phyloP scores from a whole-genome alignment of 1,140 invertebrate genomes.

The Batillaria attramentaria region DNA sequence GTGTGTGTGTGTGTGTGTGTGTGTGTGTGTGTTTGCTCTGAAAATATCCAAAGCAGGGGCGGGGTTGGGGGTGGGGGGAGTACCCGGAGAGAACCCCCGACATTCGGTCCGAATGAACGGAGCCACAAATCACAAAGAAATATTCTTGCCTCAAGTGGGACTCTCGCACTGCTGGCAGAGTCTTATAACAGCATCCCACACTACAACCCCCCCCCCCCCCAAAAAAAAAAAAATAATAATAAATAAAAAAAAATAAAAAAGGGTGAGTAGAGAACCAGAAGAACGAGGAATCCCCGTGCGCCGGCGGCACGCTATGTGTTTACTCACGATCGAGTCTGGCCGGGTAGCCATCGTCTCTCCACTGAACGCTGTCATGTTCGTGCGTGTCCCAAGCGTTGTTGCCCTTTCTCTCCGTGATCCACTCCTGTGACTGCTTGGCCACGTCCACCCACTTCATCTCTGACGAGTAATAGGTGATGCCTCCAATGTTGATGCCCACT shows the following conservation, averaged over 20 bases:
- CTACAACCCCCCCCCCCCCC: background rate
- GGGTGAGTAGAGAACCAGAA: background rate
- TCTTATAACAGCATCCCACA: background rate
- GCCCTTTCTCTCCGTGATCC: slow-evolving; percentile 48
- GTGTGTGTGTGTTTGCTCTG: background rate
- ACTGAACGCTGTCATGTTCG: slow-evolving; percentile 49
- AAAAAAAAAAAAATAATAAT: background rate
- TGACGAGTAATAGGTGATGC: slow-evolving; percentile 52
- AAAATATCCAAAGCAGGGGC: background rate
- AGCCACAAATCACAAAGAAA: too few relatives aligned
- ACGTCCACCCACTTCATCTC: slow-evolving; percentile 59
- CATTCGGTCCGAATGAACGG: too few relatives aligned
- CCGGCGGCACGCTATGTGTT: background rate
- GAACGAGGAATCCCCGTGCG: background rate
- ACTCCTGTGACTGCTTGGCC: slow-evolving; percentile 49
- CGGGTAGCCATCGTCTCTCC: slow-evolving; percentile 55
- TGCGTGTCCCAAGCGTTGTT: slow-evolving; percentile 50
- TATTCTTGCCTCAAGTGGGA: background rate
- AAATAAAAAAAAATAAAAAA: background rate
- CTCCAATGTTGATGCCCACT: slow-evolving; percentile 55
- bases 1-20: background rate
- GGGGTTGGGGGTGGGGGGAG: too few relatives aligned
- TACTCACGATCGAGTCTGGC: slow-evolving; percentile 42
- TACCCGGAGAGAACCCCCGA: too few relatives aligned
- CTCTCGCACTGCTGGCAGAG: background rate